Evolutionary conservation across 2,888 invertebrate species (phyloP), one percentile per base, ranked within the genome.

Genomic region (Griposia aprilina): DNA sequence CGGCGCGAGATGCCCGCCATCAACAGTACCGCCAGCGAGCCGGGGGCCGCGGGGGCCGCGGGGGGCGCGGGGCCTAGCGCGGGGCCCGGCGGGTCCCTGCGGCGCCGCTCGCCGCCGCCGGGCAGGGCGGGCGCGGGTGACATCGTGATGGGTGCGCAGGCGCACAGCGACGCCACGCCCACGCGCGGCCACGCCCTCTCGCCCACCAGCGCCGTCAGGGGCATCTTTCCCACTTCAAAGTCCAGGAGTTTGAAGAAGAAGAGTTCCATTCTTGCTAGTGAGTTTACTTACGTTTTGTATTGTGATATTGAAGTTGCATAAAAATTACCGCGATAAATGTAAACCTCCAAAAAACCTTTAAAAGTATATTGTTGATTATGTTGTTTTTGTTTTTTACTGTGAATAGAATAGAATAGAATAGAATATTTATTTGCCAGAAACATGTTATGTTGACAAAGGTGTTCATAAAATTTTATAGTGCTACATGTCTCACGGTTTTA

Each of bases 241-340:
- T 97, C 97, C 0, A 94, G 97, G 82, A 97, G 97, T n/a, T 93
- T 97, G 62, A 98, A 98, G 91, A 98, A 98, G 95, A 98, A 98
- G 91, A 98, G 98, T 91, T 98, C 98, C 45, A 97, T 98, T 55
- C 95, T 98, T 55, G 98, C 98, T 60, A 98, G 98, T 98, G 91
- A 97, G 78, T 70, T 7, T 11, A 52, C 15, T 4, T 26, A 13
- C 20, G 41, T 17, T 30, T 8, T 30, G 15, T n/a, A 36, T 13
- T 20, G n/a, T 30, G 8, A 30, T 26, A 57, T n/a, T n/a, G 11
- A 17, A 23, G 7, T 65, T 36, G 30, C n/a, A 62, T 11, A 60
- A 41, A 52, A 23, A 20, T 20, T 6, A 20, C 3, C 20, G 52
- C 8, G 8, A 52, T 52, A 36, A 36, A 36, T 36, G 30, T 17